A percentile compares a stretch with the other conserved stretches of the same genome.
phyloP scores from a whole-genome alignment of 2,113 vertebrate genomes.

The Numenius arquata region DNA sequence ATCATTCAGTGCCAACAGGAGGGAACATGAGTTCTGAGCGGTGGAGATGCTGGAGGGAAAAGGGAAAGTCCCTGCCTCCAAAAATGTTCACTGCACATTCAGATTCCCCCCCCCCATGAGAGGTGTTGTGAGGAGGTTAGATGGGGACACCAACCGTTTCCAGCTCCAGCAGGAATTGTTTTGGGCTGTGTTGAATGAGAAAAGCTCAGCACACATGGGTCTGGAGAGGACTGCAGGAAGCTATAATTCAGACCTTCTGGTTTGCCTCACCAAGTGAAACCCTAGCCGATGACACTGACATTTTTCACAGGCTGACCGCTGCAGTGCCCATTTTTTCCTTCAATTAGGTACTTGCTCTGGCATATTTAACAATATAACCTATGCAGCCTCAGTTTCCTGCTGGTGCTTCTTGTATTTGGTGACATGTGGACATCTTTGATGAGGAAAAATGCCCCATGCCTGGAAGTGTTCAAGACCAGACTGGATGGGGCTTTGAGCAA shows the following conservation, averaged over 20 bases:
- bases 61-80: not conserved
- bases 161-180: not conserved
- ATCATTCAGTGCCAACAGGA: not conserved
- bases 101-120: not conserved
- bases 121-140: not conserved
- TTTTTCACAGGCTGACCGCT: not conserved
- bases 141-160: conserved; percentile 9
- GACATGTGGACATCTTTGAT: not conserved
- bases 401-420: not conserved
- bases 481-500: too few relatives aligned
- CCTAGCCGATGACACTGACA: not conserved
- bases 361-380: not conserved
- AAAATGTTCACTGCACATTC: not conserved
- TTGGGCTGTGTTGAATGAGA: conserved; percentile 19
- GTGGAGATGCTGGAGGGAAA: not conserved
- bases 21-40: not conserved
- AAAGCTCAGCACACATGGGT: not conserved
- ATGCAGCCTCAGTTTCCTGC: not conserved
- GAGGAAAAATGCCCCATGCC: not conserved
- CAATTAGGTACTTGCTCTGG: not conserved
- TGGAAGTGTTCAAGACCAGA: too few relatives aligned
- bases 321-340: not conserved
- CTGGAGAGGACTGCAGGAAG: not conserved
- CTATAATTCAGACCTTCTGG: not conserved
- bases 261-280: conserved; percentile 10